phyloP scores from a whole-genome alignment of 2,888 invertebrate species.

The Tupiocoris notatus region DNA sequence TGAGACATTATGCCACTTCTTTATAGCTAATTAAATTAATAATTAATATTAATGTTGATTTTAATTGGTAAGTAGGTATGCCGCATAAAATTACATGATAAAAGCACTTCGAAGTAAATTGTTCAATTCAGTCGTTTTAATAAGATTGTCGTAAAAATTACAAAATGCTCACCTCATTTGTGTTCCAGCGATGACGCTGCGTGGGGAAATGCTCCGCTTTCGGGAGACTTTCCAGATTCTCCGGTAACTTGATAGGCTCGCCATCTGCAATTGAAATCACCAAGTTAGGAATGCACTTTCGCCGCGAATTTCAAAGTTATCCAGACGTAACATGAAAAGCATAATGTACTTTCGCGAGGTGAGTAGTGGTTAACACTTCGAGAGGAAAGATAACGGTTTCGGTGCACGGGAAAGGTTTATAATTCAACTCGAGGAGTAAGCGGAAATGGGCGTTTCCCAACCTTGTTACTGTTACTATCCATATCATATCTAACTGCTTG shows the following conservation, averaged over 20 bases:
- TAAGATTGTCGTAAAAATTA: too few species aligned
- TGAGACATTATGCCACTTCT: too few species aligned
- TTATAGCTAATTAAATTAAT: too few species aligned
- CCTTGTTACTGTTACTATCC: not conserved
- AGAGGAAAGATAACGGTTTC: not conserved
- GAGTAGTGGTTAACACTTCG: not conserved
- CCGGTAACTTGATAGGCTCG: constrained; percentile 89
- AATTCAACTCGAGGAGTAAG: not conserved
- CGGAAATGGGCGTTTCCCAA: not conserved
- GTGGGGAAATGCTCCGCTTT: constrained; percentile 92
- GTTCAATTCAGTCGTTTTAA: not conserved
- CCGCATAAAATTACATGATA: not conserved
- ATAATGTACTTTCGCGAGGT: not conserved
- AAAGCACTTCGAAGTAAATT: not conserved
- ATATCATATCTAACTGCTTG: not conserved
- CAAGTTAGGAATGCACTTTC: not conserved
- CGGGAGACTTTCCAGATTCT: constrained; percentile 91
- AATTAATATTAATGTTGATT: too few species aligned
- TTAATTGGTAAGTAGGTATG: not conserved
- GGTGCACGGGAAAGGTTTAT: not conserved
- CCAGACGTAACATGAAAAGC: constrained; percentile 20
- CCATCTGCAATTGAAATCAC: constrained; percentile 63
- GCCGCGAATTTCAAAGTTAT: constrained; percentile 19
- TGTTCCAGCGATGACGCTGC: constrained; percentile 97
- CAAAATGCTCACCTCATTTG: constrained; percentile 77